Evolutionary conservation across 2,797 vertebrate genomes (phyloP).

Genomic region (Propithecus deckenii): DNA sequence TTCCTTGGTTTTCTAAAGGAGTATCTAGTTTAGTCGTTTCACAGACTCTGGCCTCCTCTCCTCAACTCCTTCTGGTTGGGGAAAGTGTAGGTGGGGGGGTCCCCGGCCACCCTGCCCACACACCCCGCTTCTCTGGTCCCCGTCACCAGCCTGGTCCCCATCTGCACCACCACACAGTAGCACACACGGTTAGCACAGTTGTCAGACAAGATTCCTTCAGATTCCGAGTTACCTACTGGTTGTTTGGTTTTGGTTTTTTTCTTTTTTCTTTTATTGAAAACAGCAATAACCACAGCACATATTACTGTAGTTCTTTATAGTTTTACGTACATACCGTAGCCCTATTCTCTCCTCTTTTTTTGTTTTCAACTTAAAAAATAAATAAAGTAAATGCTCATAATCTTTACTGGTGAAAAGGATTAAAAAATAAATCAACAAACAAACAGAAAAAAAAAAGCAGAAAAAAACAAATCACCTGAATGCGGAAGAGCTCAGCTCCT

Average conservation of each 20-base stretch:
- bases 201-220: constrained; percentile 86
- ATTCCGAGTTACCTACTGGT: constrained; percentile 91
- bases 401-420: constrained; percentile 88
- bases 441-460: constrained; percentile 83
- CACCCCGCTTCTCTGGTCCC: constrained; percentile 29
- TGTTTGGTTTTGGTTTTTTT: constrained; percentile 84
- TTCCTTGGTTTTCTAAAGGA: constrained; percentile 76
- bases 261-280: constrained; percentile 75
- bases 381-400: constrained; percentile 88
- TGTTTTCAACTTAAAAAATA: constrained; percentile 76
- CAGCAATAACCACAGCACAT: constrained; percentile 91
- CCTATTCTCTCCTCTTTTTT: constrained; percentile 80
- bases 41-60: constrained; percentile 54
- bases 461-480: constrained; percentile 88
- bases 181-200: constrained; percentile 79
- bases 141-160: constrained; percentile 54
- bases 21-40: constrained; percentile 69
- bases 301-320: constrained; percentile 88
- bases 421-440: constrained; percentile 76
- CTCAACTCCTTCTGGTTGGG: constrained; percentile 6
- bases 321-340: constrained; percentile 84
- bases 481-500: constrained; percentile 81
- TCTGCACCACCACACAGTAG: constrained; percentile 73
- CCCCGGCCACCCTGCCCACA: background rate
- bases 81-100: background rate